Evolutionary conservation across 2,888 invertebrate species (phyloP), one percentile per base, ranked within the genome.

Genomic region (Cantharis flavilabris): DNA sequence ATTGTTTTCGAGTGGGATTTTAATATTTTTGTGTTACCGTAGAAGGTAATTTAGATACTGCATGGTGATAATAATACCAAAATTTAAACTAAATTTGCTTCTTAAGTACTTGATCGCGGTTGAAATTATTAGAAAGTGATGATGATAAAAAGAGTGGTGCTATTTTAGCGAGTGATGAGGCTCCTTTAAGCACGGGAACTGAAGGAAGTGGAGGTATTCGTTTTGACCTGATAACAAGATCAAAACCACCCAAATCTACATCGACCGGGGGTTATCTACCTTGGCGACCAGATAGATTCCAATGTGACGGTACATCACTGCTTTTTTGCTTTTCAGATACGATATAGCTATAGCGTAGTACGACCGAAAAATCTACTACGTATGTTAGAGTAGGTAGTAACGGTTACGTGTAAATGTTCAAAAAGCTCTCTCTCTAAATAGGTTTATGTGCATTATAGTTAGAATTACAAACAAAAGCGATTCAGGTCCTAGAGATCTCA

Each of bases 231-330:
- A 82, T 87, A 83, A 84, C 86, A 84, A 85, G 85, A 81, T 79
- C 84, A 76, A 87, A 87, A 85, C 79, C 73, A 80, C 84, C 85
- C 84, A 82, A 81, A 80, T 72, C 76, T 33, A 94, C 95, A 84
- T 93, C 93, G 85, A 93, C 94, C 87, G 96, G 96, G 90, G 92
- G 93, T 88, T 93, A 93, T 84, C 92, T 96, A 88, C 96, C 96
- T 86, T 96, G 96, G 96, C 93, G 95, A 89, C 91, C 93, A 88
- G 94, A 94, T 89, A 91, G 91, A 89, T 92, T 92, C 90, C 92
- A 91, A 89, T 92, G 92, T 88, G 92, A 92, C 90, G 94, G 94
- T 94, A 93, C 91, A 92, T 80, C 67, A 76, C 73, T 71, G 74
- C 74, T 75, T 77, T 71, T 62, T 73, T 28, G 65, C 76, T 79